Conservation (phyloP, 2,797 vertebrate species). For the Helarctos malayanus region DNA sequence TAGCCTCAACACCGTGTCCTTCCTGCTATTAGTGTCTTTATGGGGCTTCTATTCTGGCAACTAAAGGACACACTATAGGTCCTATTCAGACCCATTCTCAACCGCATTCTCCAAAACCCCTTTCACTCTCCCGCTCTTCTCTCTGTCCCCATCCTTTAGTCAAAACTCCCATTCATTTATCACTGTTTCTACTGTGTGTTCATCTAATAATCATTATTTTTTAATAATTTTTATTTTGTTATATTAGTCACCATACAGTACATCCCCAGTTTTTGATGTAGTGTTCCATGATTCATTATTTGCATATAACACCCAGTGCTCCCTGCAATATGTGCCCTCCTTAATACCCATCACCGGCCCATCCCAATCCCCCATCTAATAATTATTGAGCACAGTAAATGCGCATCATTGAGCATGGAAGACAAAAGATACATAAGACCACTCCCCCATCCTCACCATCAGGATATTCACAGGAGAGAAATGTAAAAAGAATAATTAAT, state of each 20-base stretch:
- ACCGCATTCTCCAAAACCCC: neutral
- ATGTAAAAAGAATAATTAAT: neutral
- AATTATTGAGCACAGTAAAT: neutral
- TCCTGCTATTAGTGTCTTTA: neutral
- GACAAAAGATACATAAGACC: neutral
- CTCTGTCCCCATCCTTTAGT: neutral
- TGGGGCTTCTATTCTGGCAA: neutral
- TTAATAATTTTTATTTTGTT: no score
- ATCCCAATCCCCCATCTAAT: neutral
- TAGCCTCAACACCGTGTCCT: neutral
- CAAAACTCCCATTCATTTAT: neutral
- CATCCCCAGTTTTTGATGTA: no score
- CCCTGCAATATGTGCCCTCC: no score
- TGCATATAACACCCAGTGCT: no score
- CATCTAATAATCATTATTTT: neutral
- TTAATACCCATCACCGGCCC: no score
- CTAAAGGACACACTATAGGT: neutral
- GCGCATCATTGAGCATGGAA: neutral
- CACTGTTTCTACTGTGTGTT: neutral
- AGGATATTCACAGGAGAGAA: neutral
- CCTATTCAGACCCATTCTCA: neutral
- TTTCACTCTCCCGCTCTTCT: neutral
- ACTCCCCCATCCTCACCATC: neutral
- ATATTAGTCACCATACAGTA: no score
- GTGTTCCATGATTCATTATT: no score